Evolutionary conservation across 2,797 vertebrate genomes (phyloP), one percentile per base, ranked within the genome.

Genomic region (Hippocampus kuda): DNA sequence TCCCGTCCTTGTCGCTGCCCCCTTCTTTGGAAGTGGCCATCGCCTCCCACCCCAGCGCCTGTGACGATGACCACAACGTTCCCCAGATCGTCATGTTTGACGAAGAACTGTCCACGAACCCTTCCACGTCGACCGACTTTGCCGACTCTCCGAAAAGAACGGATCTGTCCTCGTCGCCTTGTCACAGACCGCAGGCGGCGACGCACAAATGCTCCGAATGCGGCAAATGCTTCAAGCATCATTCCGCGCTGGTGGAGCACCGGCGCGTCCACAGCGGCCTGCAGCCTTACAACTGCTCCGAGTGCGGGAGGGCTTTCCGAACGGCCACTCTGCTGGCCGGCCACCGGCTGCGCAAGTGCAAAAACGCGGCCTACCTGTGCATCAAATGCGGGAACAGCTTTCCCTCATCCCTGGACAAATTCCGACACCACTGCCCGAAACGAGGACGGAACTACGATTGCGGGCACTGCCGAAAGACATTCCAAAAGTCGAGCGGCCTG

Each of bases 381-480:
- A 89, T 90, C n/a, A 89, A 89, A 75, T 90, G 89, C 46, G 87
- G 89, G 34, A 86, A 88, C 74, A 89, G 83, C 70, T 90, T 89
- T 64, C 86, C 88, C 7, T 87, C 89, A 2, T 90, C 89, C 0
- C 74, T 89, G 65, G 89, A 90, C 66, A 90, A 90, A 70, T 90
- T 90, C 75, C 68, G 88, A 65, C 89, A 90, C 68, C 88, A 84
- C 69, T 90, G 89, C 75, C 86, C 87, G 0, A 89, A 90, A 56
- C 84, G 79, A 7, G 82, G 84, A 5, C 84, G 80, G 0, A 84
- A 57, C 78, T 78, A 88, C 0, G 75, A 85, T 24, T 90, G 89
- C 4, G 74, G 67, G 1, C 85, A 88, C 48, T 90, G 89, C 4
- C 83, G 86, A 3, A 89, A 90, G 75, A 87, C 67, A 51, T 90